Percentiles rank a stretch among this genome's conserved stretches.
These are phyloP conservation scores for Eueides isabella DNA, from an alignment of 1,140 invertebrate species.

Conservation along the genomic window DNA sequence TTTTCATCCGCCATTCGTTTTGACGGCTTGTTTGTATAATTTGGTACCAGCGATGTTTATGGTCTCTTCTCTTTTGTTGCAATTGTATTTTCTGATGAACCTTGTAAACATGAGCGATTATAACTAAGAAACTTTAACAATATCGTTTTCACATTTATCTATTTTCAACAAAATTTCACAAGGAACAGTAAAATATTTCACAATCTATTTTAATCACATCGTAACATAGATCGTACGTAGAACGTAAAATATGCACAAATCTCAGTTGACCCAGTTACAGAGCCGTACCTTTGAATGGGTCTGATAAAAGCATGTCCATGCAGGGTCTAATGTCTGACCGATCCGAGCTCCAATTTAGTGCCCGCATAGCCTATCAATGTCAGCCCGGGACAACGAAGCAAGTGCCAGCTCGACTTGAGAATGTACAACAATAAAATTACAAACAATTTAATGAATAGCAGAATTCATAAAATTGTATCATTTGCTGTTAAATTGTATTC, in stretches of 20 bases:
- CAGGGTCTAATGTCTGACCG: slow-evolving; percentile 65
- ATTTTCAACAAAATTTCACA: no score
- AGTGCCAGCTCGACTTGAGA: slow-evolving; percentile 27
- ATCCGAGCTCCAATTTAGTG: slow-evolving; percentile 65
- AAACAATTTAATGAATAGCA: not conserved
- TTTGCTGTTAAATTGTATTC: slow-evolving; percentile 38
- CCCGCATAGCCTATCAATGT: slow-evolving; percentile 66
- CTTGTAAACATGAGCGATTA: not conserved
- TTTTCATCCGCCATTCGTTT: slow-evolving; percentile 76
- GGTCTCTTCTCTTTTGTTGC: not conserved
- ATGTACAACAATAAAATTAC: not conserved
- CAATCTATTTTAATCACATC: not conserved
- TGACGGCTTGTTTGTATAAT: slow-evolving; percentile 58
- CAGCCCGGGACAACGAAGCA: slow-evolving; percentile 42
- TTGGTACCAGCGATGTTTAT: slow-evolving; percentile 23
- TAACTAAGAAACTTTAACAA: not conserved
- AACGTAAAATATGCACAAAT: slow-evolving; percentile 49
- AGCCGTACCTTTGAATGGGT: slow-evolving; percentile 68
- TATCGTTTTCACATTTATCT: not conserved
- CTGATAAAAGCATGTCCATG: slow-evolving; percentile 73
- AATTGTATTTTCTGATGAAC: not conserved
- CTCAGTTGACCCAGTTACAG: slow-evolving; percentile 66
- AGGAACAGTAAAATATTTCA: not conserved
- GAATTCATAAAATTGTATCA: slow-evolving; percentile 29
- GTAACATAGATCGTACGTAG: not conserved